Evolutionary conservation across 2,113 vertebrate species (phyloP).

Genomic region (Phoenicopterus ruber): DNA sequence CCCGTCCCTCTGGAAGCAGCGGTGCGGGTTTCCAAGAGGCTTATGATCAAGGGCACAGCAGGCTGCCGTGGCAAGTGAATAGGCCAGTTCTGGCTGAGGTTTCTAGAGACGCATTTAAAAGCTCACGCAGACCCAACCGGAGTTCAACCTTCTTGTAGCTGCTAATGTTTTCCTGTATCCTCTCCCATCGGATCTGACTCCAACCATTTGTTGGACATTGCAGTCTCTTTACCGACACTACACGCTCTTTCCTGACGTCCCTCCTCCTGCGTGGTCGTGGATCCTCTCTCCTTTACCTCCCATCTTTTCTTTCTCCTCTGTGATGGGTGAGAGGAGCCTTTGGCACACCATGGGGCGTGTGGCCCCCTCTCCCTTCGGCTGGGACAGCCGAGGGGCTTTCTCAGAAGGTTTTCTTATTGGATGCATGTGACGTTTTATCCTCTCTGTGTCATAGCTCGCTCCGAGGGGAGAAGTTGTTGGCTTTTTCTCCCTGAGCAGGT

Average conservation of each 20-base stretch:
- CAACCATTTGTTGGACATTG: neutral
- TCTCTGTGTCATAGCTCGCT: neutral
- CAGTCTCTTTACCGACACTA: too few relatives aligned
- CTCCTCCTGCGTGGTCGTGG: neutral
- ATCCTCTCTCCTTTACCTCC: neutral
- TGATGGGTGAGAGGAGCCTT: neutral
- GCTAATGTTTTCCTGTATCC: neutral
- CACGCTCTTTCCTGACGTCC: neutral
- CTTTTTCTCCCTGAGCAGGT: neutral
- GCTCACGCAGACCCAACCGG: neutral
- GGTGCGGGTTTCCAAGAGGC: too few relatives aligned
- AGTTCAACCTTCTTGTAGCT: neutral
- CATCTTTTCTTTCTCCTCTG: neutral
- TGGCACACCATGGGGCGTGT: neutral
- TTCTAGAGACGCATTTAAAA: neutral
- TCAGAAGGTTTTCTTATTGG: neutral
- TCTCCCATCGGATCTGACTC: neutral
- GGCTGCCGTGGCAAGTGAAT: accelerated
- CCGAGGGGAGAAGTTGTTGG: neutral
- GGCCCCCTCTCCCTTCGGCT: neutral
- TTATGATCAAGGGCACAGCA: neutral
- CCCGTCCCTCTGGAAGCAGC: neutral
- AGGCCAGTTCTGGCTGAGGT: neutral
- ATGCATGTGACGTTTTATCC: neutral
- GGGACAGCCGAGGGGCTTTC: neutral